Evolutionary conservation across 2,888 invertebrate genomes (phyloP), one percentile per base, ranked within the genome.

Genomic region (Pasiphila rectangulata): DNA sequence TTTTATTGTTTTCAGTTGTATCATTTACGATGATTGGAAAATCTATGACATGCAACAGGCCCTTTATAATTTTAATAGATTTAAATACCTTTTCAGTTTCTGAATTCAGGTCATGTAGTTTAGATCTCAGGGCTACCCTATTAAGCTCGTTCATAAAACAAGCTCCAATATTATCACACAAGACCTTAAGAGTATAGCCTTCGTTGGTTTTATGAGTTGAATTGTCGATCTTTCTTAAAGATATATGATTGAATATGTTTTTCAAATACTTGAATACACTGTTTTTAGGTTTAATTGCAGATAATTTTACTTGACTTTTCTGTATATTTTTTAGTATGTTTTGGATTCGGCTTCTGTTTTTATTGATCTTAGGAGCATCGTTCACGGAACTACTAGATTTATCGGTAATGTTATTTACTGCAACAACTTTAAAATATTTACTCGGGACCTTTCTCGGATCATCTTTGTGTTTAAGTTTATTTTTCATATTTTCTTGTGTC

Each of bases 1-100:
- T 61, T 7, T 40, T 25, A 21, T 23, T 30, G 30, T 45, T 57
- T 1, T 37, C 46, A 9, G 46, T 40, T 23, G 42, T 38, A 5
- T 58, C 49, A 2, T 13, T 13, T 40, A 27, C 44, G 19, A 56
- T 46, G 29, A 46, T 37, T 40, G 63, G 61, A 30, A 69, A 19
- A 25, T 69, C 62, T 12, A 79, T 23, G 10, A 75, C 45, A 42
- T 63, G 67, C 15, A 83, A 50, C 21, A 79, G 59, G 2, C 77
- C 79, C 53, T 83, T 83, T 1, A 85, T 79, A 7, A 67, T 74
- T 51, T 64, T 73, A 0, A 83, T 68, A 7, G 65, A 72, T 59
- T 62, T 72, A 4, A 84, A 57, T 41, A 83, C 75, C 21, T 56
- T 70, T 10, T 60, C 52, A 7, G 75, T 73, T 69, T 82, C 80